Conservation (phyloP, 2,888 invertebrate genomes). For the Acanthosepion pharaonis region DNA sequence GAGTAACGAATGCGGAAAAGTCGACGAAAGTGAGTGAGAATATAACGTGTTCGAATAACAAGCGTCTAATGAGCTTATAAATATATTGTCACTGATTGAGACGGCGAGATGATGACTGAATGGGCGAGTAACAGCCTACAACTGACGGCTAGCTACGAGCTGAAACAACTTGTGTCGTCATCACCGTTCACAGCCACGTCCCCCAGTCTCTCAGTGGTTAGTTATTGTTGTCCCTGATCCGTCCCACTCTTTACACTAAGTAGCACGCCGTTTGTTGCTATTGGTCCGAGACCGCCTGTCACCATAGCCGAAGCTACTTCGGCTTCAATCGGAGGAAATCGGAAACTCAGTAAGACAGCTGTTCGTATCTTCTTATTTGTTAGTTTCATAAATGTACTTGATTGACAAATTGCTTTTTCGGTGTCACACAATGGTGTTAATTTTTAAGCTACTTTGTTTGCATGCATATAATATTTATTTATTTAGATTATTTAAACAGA, state of each 20-base stretch:
- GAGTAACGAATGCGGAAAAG: background rate
- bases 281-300: slow-evolving; percentile 33
- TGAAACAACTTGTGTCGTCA: slow-evolving; percentile 33
- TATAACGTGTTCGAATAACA: background rate
- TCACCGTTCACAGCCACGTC: background rate
- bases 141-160: slow-evolving; percentile 20
- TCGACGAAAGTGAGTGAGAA: background rate
- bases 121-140: background rate
- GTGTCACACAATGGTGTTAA: background rate
- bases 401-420: background rate
- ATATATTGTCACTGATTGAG: slow-evolving; percentile 33
- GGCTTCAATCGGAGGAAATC: background rate
- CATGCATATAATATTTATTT: background rate
- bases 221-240: slow-evolving; percentile 13
- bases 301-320: slow-evolving; percentile 33
- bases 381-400: background rate
- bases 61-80: background rate
- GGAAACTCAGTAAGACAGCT: background rate
- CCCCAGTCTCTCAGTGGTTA: background rate
- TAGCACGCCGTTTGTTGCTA: slow-evolving; percentile 33
- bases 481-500: background rate
- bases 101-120: slow-evolving; percentile 12
- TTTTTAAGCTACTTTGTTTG: too few relatives aligned
- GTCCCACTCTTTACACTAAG: slow-evolving; percentile 33
- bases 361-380: background rate